Conservation (phyloP, 2,113 vertebrate genomes). For the Ibidorhyncha struthersii region DNA sequence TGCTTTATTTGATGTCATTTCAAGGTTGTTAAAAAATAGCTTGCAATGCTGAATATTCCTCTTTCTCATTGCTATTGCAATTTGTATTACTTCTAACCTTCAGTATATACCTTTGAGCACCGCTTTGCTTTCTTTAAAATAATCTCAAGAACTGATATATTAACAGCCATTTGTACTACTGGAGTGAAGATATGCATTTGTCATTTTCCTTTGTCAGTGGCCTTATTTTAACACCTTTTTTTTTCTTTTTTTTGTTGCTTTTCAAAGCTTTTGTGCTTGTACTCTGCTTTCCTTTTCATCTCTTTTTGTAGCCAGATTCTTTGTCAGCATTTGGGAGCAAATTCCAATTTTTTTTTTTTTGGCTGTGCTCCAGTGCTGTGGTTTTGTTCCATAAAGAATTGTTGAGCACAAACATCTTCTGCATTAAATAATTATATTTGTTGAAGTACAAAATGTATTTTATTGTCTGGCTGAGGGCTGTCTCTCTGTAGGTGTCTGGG, state of each 20-base stretch:
- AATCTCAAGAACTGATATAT: not conserved
- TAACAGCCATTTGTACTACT: not conserved
- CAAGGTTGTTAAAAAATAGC: slow-evolving; percentile 34
- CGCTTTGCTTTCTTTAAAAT: not conserved
- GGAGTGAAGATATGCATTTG: not conserved
- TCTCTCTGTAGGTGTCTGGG: not conserved
- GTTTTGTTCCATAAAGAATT: not conserved
- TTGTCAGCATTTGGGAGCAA: not conserved
- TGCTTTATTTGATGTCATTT: slow-evolving; percentile 37
- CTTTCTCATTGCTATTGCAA: not conserved
- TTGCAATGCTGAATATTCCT: slow-evolving; percentile 7
- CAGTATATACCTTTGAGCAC: not conserved
- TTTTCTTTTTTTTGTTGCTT: not conserved
- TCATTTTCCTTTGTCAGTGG: not conserved
- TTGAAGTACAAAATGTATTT: not conserved
- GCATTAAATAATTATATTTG: not conserved
- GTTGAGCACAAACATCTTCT: not conserved
- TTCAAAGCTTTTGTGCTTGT: not conserved
- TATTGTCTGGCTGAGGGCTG: not conserved
- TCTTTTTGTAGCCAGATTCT: not conserved
- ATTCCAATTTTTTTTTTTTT: not conserved
- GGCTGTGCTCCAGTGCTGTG: not conserved
- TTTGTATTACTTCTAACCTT: slow-evolving; percentile 30
- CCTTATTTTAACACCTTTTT: not conserved
- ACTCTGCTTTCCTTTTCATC: not conserved